Evolutionary conservation across 2,797 vertebrate species (phyloP), one percentile per base, ranked within the genome.

Genomic region (Sebastes wilsoni): DNA sequence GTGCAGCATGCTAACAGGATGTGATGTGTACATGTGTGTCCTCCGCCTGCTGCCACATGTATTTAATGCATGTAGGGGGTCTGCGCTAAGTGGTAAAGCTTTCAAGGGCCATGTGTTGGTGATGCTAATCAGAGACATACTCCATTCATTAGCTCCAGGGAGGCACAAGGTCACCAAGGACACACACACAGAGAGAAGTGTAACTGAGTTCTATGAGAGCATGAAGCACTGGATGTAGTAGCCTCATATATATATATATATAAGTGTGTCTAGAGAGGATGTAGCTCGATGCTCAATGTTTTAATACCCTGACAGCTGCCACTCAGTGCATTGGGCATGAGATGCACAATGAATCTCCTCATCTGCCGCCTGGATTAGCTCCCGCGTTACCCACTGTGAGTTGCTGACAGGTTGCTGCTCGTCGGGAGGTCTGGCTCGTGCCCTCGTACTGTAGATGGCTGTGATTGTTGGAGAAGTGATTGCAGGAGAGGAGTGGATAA

Each of bases 231-330:
- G 18, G 36, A 42, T 34, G 3, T 8, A 49, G 46, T 10, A 7
- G 34, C 27, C 42, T 8, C 8, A 38, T 68, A 12, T 5, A 22
- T 1, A 36, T 38, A 34, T 34, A 38, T 14, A 42, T 14, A 34
- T n/a, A 36, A 58, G 22, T 13, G 14, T 73, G 49, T 75, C 27
- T 22, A 14, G 38, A 54, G 34, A 70, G 64, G 25, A 34, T 65
- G 59, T 20, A 74, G 54, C 66, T 69, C 3, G 0, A 34, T 25
- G 9, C 36, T 54, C 12, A 6, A 0, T 14, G 52, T 32, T 72
- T 77, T 72, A 42, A 81, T 74, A 67, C 80, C 16, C 82, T 20
- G 81, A 86, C 86, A 89, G 81, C 78, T 91, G 87, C 81, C 82
- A 69, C 66, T 90, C 75, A 76, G 85, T 32, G 75, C 71, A 80